Conservation (phyloP, 2,888 invertebrate genomes). For the Eulithis testata region DNA sequence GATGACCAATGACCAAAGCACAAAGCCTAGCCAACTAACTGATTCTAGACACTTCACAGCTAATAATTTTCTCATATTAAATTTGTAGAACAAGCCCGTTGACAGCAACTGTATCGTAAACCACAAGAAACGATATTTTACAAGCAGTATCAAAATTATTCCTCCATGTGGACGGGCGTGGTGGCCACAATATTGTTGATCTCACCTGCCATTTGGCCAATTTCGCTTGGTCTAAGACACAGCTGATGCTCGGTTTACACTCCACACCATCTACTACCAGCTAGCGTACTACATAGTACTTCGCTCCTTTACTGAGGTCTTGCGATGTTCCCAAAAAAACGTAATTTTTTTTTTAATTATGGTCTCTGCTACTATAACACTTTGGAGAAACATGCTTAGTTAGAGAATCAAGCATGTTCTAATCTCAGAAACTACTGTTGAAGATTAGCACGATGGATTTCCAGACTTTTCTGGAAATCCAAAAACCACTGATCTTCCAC, state of each 20-base stretch:
- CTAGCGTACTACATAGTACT: too few species aligned
- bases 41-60: conserved; percentile 24
- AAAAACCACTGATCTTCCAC: too few species aligned
- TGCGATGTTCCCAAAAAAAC: too few species aligned
- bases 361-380: too few species aligned
- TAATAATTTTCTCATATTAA: conserved; percentile 40
- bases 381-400: too few species aligned
- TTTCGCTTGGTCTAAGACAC: conserved; percentile 43
- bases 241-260: not conserved
- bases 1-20: not conserved
- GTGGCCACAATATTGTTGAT: conserved; percentile 72
- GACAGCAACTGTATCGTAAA: conserved; percentile 63
- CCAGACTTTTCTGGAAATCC: too few species aligned
- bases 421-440: too few species aligned
- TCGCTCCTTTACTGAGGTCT: too few species aligned
- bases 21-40: conserved; percentile 3
- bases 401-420: too few species aligned
- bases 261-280: too few species aligned
- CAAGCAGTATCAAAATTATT: conserved; percentile 69
- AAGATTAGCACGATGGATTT: too few species aligned
- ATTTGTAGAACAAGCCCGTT: conserved; percentile 50
- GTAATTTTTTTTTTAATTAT: too few species aligned
- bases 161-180: conserved; percentile 78
- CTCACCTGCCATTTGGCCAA: conserved; percentile 74
- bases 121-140: conserved; percentile 63